Evolutionary conservation across 2,113 vertebrate genomes (phyloP).

Genomic region (Forbesichthys agassizii): DNA sequence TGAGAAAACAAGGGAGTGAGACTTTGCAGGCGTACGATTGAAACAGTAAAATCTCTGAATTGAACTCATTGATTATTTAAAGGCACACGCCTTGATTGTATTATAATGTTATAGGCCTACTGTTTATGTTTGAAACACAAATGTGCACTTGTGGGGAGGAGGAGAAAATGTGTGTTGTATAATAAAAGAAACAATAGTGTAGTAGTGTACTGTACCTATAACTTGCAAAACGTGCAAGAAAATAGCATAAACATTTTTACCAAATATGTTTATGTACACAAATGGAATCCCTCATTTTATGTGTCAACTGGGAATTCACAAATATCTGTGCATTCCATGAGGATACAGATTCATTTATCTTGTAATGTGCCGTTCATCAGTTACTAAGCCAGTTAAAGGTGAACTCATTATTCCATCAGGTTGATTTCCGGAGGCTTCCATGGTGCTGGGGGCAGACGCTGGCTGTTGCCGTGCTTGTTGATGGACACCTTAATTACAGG

Average conservation of each 20-base stretch:
- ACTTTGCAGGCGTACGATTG: no score
- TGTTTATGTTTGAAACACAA: no score
- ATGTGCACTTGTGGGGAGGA: no score
- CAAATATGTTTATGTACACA: neutral
- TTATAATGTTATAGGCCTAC: no score
- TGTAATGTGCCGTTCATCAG: slow-evolving; percentile 32
- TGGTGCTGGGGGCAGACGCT: slow-evolving; percentile 18
- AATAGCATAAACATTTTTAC: neutral
- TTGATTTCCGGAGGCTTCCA: slow-evolving; percentile 37
- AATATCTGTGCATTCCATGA: neutral
- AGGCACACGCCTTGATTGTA: no score
- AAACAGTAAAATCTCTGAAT: no score
- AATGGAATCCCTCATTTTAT: neutral
- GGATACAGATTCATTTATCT: slow-evolving; percentile 24
- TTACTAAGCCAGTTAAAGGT: slow-evolving; percentile 54
- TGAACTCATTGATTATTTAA: no score
- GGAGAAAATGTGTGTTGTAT: no score
- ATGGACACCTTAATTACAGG: slow-evolving; percentile 77
- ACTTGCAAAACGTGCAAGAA: neutral
- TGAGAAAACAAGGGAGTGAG: neutral
- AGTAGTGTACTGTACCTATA: neutral
- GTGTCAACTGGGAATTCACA: neutral
- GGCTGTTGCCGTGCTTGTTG: slow-evolving; percentile 52
- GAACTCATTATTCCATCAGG: slow-evolving; percentile 62
- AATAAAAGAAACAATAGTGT: no score